These are phyloP conservation scores for Hylaeus volcanicus DNA, from an alignment of 1,140 invertebrate genomes.

Conservation along the genomic window DNA sequence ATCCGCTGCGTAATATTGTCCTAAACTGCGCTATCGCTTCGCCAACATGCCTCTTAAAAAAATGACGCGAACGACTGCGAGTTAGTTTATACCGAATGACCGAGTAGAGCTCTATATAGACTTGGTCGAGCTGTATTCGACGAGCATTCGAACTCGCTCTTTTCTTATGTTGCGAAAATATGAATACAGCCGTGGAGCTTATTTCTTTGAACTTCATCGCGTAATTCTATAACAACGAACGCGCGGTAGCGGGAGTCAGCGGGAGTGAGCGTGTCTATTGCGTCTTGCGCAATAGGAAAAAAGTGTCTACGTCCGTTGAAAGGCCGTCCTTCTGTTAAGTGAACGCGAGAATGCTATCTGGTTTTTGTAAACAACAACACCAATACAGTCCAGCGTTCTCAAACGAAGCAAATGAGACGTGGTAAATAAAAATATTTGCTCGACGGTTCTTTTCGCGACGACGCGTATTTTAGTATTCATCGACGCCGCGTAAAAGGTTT, in stretches of 20 bases:
- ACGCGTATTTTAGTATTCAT: no score
- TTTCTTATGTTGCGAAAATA: no score
- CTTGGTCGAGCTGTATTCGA: no score
- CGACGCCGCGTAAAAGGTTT: no score
- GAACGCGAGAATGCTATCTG: not conserved
- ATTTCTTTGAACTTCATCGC: not conserved
- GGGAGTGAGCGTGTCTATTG: not conserved
- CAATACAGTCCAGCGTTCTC: not conserved
- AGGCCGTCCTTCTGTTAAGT: not conserved
- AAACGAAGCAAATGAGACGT: not conserved
- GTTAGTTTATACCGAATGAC: no score
- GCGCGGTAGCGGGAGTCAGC: not conserved
- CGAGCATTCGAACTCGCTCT: no score
- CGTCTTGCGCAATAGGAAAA: constrained; percentile 12
- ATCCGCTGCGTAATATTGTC: not conserved
- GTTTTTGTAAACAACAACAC: not conserved
- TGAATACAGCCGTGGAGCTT: not conserved
- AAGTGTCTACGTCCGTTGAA: not conserved
- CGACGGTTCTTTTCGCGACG: no score
- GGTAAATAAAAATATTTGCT: not conserved
- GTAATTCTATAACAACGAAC: not conserved
- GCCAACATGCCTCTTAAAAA: no score
- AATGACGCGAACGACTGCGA: no score
- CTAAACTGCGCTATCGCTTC: not conserved
- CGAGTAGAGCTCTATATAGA: no score